phyloP scores from a whole-genome alignment of 2,888 invertebrate genomes.

The Caenorhabditis panamensis region DNA sequence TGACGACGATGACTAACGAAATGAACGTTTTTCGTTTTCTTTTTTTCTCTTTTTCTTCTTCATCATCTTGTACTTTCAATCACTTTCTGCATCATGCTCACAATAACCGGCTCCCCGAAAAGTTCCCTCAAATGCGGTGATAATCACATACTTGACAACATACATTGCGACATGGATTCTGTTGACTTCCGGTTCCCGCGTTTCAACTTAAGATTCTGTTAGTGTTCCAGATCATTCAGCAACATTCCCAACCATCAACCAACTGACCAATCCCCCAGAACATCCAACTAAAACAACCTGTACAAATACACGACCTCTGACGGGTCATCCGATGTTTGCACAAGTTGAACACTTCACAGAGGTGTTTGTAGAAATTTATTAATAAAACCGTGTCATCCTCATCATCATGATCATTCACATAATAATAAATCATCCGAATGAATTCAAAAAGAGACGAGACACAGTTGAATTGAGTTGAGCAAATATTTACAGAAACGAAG shows the following conservation, averaged over 20 bases:
- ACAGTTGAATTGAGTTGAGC: slow-evolving; percentile 42
- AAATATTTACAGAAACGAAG: slow-evolving; percentile 63
- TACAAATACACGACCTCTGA: slow-evolving; percentile 15
- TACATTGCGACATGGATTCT: slow-evolving; percentile 15
- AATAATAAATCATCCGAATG: not conserved
- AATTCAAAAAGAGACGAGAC: not conserved
- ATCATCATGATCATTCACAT: slow-evolving; percentile 29
- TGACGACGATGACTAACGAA: slow-evolving; percentile 40
- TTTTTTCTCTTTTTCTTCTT: too few species aligned
- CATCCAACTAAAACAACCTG: slow-evolving; percentile 30
- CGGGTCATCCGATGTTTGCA: slow-evolving; percentile 45
- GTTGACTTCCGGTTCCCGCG: not conserved
- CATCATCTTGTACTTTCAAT: too few species aligned
- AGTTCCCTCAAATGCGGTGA: slow-evolving; percentile 16
- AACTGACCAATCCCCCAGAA: not conserved
- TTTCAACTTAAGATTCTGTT: slow-evolving; percentile 1
- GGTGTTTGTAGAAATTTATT: slow-evolving; percentile 55
- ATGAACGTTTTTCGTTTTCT: slow-evolving; percentile 44
- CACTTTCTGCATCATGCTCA: too few species aligned
- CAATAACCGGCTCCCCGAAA: not conserved
- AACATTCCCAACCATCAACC: not conserved
- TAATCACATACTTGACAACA: slow-evolving; percentile 43
- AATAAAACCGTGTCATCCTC: slow-evolving; percentile 50
- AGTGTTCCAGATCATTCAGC: too few species aligned
- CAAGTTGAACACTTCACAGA: slow-evolving; percentile 7